A percentile compares a stretch with the other conserved stretches of the same genome.
Conservation (phyloP, 2,797 vertebrate species). For the Agapornis canus region DNA sequence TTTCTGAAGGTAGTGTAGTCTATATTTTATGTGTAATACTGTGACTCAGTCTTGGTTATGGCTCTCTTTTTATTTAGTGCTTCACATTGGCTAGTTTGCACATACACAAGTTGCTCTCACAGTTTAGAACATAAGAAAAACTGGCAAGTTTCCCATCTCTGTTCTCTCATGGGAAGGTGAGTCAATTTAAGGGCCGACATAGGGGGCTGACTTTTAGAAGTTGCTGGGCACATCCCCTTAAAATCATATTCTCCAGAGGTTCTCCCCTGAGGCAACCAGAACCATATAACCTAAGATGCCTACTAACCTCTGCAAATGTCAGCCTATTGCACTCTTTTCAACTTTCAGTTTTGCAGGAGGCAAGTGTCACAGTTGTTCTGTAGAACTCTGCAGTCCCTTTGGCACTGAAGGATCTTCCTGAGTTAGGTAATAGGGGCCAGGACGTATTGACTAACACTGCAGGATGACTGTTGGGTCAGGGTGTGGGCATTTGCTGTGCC, state of each 20-base stretch:
- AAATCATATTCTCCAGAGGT: neutral
- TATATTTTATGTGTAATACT: neutral
- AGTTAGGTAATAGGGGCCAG: neutral
- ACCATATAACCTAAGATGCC: neutral
- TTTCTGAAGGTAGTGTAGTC: neutral
- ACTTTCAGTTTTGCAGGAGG: neutral
- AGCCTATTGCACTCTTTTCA: neutral
- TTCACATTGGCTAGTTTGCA: neutral
- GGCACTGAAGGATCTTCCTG: neutral
- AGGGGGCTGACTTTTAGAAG: neutral
- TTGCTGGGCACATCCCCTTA: neutral
- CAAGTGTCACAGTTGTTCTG: neutral
- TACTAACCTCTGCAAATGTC: neutral
- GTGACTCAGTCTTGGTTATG: neutral
- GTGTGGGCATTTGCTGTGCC: rapidly evolving
- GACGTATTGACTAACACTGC: neutral
- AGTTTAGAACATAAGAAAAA: neutral
- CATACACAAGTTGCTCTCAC: rapidly evolving
- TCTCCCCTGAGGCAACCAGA: neutral
- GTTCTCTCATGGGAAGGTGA: neutral
- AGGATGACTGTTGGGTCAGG: neutral
- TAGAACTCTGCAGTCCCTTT: neutral
- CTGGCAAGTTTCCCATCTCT: neutral
- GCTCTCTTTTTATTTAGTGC: neutral
- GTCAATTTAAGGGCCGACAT: neutral